A percentile compares a stretch with the other conserved stretches of the same genome.
phyloP scores from a whole-genome alignment of 2,888 invertebrate genomes.

The Tryphoninae sp. region DNA sequence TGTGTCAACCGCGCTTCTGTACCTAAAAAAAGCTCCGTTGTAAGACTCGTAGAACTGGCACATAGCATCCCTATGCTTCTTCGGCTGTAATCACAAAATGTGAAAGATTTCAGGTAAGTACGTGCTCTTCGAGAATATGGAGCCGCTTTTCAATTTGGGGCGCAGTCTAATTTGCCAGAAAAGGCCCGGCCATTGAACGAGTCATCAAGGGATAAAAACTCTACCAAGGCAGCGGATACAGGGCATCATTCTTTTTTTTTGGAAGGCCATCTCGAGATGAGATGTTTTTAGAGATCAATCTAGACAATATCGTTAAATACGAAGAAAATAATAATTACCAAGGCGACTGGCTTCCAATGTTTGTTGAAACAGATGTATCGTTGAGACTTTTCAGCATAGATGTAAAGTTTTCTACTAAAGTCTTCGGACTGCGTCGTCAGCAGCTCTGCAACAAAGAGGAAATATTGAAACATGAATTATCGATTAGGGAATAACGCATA shows the following conservation, averaged over 20 bases:
- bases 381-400: conserved; percentile 88
- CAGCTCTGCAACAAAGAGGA: conserved; percentile 84
- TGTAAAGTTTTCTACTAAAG: conserved; percentile 84
- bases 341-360: conserved; percentile 88
- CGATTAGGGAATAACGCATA: background rate
- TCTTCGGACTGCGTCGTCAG: conserved; percentile 86
- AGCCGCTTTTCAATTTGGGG: too few relatives aligned
- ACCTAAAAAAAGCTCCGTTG: conserved; percentile 85
- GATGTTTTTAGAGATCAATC: background rate
- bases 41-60: conserved; percentile 87
- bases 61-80: conserved; percentile 84
- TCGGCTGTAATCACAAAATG: conserved; percentile 82
- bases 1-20: conserved; percentile 84
- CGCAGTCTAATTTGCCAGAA: too few relatives aligned
- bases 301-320: conserved; percentile 1
- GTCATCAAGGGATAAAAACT: too few relatives aligned
- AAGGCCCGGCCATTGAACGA: too few relatives aligned
- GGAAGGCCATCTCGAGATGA: too few relatives aligned
- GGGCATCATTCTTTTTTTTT: too few relatives aligned
- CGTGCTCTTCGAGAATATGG: background rate
- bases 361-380: conserved; percentile 90
- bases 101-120: conserved; percentile 16
- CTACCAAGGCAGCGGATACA: too few relatives aligned
- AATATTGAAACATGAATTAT: conserved; percentile 22
- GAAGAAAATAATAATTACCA: conserved; percentile 81